These are phyloP conservation scores for Caenorhabditis imperialis DNA, from an alignment of 2,888 invertebrate species.

Conservation along the genomic window DNA sequence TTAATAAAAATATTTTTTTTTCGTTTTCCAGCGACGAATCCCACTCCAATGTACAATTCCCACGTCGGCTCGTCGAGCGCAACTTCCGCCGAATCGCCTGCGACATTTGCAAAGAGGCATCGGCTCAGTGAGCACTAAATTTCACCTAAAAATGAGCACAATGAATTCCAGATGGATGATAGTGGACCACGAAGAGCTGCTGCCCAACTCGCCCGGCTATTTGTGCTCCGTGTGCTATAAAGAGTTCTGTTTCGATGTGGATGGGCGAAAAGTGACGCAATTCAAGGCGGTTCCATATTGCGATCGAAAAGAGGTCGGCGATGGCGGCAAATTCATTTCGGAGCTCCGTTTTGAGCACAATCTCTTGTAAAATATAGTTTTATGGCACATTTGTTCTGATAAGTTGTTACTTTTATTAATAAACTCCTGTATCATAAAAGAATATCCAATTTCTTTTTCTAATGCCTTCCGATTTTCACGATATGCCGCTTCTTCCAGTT, in stretches of 20 bases:
- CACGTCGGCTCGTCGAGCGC: conserved; percentile 54
- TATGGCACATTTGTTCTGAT: no score
- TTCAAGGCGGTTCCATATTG: conserved; percentile 64
- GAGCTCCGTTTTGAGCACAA: conserved; percentile 20
- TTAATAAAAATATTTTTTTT: background rate
- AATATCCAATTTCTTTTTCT: no score
- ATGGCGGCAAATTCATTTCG: conserved; percentile 45
- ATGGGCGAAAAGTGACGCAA: conserved; percentile 44
- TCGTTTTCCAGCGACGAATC: conserved; percentile 33
- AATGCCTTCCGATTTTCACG: conserved; percentile 2
- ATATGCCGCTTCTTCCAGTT: conserved; percentile 61
- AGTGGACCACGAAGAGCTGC: conserved; percentile 48
- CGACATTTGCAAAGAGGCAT: conserved; percentile 48
- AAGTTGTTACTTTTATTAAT: no score
- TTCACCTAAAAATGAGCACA: background rate
- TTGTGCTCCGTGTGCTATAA: conserved; percentile 55
- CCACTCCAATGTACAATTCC: conserved; percentile 21
- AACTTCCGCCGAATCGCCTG: conserved; percentile 59
- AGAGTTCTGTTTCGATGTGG: conserved; percentile 48
- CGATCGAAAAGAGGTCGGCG: conserved; percentile 54
- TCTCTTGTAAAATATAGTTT: no score
- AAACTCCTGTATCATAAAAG: no score
- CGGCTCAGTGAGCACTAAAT: conserved; percentile 47
- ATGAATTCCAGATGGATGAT: conserved; percentile 54
- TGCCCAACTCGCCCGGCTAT: conserved; percentile 45